Conservation (phyloP, 2,888 invertebrate species). For the Drosophila phalerata region DNA sequence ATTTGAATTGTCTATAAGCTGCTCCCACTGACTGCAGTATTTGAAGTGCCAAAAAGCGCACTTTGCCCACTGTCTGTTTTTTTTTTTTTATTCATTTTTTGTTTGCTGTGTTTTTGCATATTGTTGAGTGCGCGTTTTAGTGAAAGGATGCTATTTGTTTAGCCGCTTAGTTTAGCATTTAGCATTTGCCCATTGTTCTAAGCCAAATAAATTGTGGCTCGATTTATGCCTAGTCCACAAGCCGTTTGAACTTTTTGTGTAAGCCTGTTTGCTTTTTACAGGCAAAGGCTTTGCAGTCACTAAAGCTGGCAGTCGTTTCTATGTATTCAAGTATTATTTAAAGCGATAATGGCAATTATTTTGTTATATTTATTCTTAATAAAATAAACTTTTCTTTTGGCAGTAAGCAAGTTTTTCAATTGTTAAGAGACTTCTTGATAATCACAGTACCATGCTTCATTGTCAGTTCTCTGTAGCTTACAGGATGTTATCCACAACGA, state of each 20-base stretch:
- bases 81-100: conserved; percentile 11
- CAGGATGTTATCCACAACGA: conserved; percentile 26
- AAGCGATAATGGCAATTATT: neutral
- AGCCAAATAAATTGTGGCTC: conserved; percentile 49
- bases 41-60: conserved; percentile 80
- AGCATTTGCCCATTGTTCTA: conserved; percentile 64
- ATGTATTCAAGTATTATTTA: neutral
- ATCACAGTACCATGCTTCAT: too few relatives aligned
- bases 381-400: neutral
- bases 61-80: conserved; percentile 40
- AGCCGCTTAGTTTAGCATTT: conserved; percentile 75
- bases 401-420: too few relatives aligned
- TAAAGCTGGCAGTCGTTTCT: conserved; percentile 42
- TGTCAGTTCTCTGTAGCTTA: too few relatives aligned
- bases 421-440: too few relatives aligned
- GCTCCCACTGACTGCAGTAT: conserved; percentile 58
- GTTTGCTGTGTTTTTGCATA: conserved; percentile 34
- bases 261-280: conserved; percentile 28
- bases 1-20: conserved; percentile 75
- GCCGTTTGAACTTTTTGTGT: conserved; percentile 47
- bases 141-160: conserved; percentile 75
- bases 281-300: conserved; percentile 12
- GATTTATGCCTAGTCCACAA: conserved; percentile 32
- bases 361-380: neutral
- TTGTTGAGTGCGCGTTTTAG: conserved; percentile 70